phyloP scores from a whole-genome alignment of 2,797 vertebrate genomes.

The Otolemur crassicaudatus region DNA sequence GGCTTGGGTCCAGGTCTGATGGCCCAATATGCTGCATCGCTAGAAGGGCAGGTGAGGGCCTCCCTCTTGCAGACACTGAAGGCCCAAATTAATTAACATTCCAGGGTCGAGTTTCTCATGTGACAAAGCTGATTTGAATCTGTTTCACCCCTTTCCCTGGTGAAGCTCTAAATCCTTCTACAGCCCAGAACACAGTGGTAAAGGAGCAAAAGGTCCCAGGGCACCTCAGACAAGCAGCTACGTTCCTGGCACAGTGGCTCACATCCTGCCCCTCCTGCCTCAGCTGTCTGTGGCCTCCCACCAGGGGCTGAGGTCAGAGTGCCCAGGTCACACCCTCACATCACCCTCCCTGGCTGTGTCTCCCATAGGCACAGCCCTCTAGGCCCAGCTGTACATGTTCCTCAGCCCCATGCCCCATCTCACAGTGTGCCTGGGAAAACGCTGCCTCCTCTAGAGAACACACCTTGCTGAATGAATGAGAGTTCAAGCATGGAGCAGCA shows the following conservation, averaged over 20 bases:
- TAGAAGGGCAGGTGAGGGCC: neutral
- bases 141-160: neutral
- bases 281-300: too few relatives aligned
- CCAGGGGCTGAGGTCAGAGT: too few relatives aligned
- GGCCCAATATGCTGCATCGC: neutral
- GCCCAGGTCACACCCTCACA: too few relatives aligned
- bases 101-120: neutral
- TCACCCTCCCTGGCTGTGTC: neutral
- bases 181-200: neutral
- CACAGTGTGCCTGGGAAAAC: neutral
- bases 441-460: neutral
- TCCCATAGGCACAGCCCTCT: rapidly evolving
- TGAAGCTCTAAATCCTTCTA: neutral
- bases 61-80: neutral
- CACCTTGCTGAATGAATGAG: neutral
- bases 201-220: neutral
- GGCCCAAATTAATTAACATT: neutral
- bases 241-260: neutral
- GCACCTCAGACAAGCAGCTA: neutral
- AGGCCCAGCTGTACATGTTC: neutral
- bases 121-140: neutral
- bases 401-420: neutral
- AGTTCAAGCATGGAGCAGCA: neutral
- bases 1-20: neutral
- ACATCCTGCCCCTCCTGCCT: too few relatives aligned